Base-by-base conservation (phyloP, 2,113 vertebrate genomes). In the Stigmatopora nigra region DNA sequence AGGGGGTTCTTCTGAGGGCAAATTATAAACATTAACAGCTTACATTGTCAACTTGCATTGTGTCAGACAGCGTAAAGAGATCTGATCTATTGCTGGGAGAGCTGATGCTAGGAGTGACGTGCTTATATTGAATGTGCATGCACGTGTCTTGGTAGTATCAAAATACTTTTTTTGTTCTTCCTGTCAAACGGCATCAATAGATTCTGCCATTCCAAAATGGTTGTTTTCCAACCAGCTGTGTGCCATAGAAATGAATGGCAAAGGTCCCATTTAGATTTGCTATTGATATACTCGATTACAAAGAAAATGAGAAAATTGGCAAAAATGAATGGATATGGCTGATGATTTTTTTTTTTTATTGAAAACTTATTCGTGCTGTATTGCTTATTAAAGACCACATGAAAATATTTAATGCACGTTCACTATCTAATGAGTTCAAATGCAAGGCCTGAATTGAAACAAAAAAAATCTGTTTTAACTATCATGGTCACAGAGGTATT, bases 41-140 rank as follows among this genome's bases (percentile, higher is more conserved):
- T 88, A 93, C 94, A 94, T 98, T 98, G 95, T 98, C 95, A 98
- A 96, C 95, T 98, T 97, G 94, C 95, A 98, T 94, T 91, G 82
- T 86, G 81, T 93, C 86, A 85, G 78, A 84, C 84, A 87, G 87
- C 82, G 71, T 85, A 83, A 90, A 89, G 82, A 75, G 79, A 77
- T 83, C 81, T 78, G 72, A 79, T 79, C 77, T 78, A 71, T 75
- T 71, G 59, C 63, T 82, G 77, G 70, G 81, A 79, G 70, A 76
- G 67, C 75, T 76, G 11, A 64, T 84, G 79, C 82, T 80, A 66
- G 68, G 64, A 41, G 38, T 51, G 77, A 65, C 72, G 78, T 68
- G 79, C 72, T 76, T 86, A 70, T 69, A 72, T 71, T 84, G 76
- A 80, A 78, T 84, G 78, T 79, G 82, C 89, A 87, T 90, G 86